Evolutionary conservation across 2,888 invertebrate genomes (phyloP), one percentile per base, ranked within the genome.

Genomic region (Lepeophtheirus nordmannii): DNA sequence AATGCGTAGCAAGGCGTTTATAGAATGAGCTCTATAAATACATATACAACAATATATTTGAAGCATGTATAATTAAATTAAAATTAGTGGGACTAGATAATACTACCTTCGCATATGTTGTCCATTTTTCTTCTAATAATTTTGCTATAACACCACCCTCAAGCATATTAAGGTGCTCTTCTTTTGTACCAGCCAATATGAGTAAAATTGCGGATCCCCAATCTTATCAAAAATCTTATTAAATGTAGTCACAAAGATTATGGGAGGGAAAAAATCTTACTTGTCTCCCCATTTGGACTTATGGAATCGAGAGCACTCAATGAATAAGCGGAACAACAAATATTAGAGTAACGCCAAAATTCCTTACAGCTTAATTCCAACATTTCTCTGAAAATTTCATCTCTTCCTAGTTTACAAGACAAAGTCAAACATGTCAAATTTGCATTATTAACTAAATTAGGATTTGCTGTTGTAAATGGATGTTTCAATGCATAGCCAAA

Each of bases 151-250:
- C 97, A 39, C 97, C 97, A 61, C 96, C 94, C 74, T 94, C 94
- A 72, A 98, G 80, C 96, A 98, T 98, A 75, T 97, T 93, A 74
- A 98, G 81, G 81, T 98, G 98, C 73, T 92, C 96, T 73, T 93
- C 89, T 74, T 94, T 96, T 11, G 90, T 63, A 67, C 97, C 97
- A 74, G 96, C 94, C 69, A 97, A 80, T 72, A 98, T 96, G 70
- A 96, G 94, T 77, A 96, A 94, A 66, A 98, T 79, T 0, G 97
- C 97, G 0, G 97, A 97, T 76, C 94, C 94, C 91, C 94, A 94
- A 79, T 98, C 97, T 46, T 5, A n/a, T 46, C 8, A 46, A 46
- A 17, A 2, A 46, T 46, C 14, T 46, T 46, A 5, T 5, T 3
- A 17, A 5, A n/a, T 46, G 8, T 8, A 46, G 8, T 46, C 53